Base-by-base conservation (phyloP, 2,797 vertebrate genomes). In the Eidolon dupreanum region DNA sequence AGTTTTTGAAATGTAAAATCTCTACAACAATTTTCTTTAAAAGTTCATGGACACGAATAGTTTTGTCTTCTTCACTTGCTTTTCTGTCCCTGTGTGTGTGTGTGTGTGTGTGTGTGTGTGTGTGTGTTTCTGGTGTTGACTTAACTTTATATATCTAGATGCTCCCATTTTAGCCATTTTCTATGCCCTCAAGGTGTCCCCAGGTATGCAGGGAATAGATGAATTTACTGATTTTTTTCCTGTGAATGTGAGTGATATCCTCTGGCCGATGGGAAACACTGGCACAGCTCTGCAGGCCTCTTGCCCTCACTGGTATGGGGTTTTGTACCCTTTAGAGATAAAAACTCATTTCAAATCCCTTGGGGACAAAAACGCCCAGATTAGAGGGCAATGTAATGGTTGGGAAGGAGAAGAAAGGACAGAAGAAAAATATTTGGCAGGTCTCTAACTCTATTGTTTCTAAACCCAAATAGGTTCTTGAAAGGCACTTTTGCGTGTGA, bases 401-500 rank as follows among this genome's bases (percentile, higher is more conserved):
- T 53, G 20, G 22, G 36, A 93, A 20, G 65, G 49, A 75, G 16
- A 38, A 59, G 41, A 79, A 83, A 66, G 7, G 12, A 68, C 43
- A 84, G 49, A 79, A 77, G 41, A 26, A 61, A 95, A 93, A 88
- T 55, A 95, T n/a, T 43, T 57, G 49, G 20, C 3, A 8, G 9
- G 1, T 75, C 51, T 78, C 55, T 78, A n/a, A 77, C 82, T 36
- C 16, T 53, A 86, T 24, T 43, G 5, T 81, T 85, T 91, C 86
- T 71, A 95, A 77, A 41, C 43, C 49, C 88, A 86, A 61, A 79
- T 26, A 33, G 5, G 95, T 33, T 65, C 49, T 63, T 94, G 74
- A 96, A 97, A 96, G 41, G 0, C 9, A 92, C 7, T 17, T 92
- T 94, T 55, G 19, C n/a, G 11, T 79, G 20, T 26, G 77, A 88